Base-by-base conservation (phyloP, 2,888 invertebrate genomes). In the Thymelicus acteon region DNA sequence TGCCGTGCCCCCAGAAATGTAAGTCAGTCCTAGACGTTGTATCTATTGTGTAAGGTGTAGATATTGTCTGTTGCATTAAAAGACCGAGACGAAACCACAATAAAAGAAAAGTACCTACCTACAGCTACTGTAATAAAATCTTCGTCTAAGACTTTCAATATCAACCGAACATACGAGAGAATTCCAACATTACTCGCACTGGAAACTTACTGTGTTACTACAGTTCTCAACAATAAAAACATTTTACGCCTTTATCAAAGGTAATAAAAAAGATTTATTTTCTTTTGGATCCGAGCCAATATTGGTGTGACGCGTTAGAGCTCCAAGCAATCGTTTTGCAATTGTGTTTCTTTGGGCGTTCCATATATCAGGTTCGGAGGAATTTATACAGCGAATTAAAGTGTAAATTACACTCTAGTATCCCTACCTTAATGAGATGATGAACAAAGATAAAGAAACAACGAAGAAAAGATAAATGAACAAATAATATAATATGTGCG, bases 241-340 rank as follows among this genome's bases (percentile, higher is more conserved):
- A 62, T 31, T 60, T 19, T 49, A 40, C 44, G 31, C n/a, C 54
- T 40, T 68, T 68, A 68, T 68, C 68, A 68, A 68, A 62, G 61
- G 68, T 37, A 61, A 68, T 68, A 68, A 68, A 68, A 19, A 47
- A 61, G 68, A 68, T 68, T 62, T 68, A 68, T 62, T 61, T 68
- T 68, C 68, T 54, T 61, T 62, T 68, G 68, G 68, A 52, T 44
- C 6, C 37, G 47, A 54, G 67, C 67, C 67, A 67, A n/a, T 52
- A 6, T 15, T 40, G 60, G 40, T 64, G 63, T 40, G 64, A 64
- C 40, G 40, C 12, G 54, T 49, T 54, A 13, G 64, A 64, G 19
- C 15, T 54, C 15, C 49, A 54, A 54, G 19, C 54, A 13, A 52
- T 40, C 64, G 64, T 37, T 64, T 54, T 44, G 40, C 49, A 52